phyloP scores from a whole-genome alignment of 2,888 invertebrate species.

The Chalcis sispes region DNA sequence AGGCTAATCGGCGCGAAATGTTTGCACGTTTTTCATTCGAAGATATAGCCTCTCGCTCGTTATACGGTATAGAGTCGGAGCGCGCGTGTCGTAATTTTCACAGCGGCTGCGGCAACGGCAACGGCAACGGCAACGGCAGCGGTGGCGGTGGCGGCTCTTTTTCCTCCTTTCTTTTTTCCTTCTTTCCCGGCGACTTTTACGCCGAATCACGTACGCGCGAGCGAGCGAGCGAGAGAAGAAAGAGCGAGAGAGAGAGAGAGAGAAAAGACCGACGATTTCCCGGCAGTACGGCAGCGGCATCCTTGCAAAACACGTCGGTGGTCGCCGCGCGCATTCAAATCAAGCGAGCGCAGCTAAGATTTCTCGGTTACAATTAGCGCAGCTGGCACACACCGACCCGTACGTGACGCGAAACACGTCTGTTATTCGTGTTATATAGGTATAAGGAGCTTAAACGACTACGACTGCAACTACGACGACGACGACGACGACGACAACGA shows the following conservation, averaged over 20 bases:
- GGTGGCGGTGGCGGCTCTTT: background rate
- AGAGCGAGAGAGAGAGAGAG: too few relatives aligned
- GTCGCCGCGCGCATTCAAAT: constrained; percentile 43
- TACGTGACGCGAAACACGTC: constrained; percentile 1
- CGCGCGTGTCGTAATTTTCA: constrained; percentile 33
- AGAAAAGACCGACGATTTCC: background rate
- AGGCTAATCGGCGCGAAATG: constrained; percentile 25
- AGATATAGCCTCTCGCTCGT: background rate
- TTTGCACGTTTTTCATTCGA: constrained; percentile 15
- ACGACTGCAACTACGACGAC: too few relatives aligned
- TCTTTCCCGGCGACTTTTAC: background rate
- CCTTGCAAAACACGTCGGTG: constrained; percentile 16
- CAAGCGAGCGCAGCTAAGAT: background rate
- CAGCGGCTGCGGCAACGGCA: too few relatives aligned
- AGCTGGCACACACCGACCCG: constrained; percentile 1
- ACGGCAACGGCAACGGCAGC: too few relatives aligned
- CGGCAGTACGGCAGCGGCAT: background rate
- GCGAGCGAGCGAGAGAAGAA: too few relatives aligned
- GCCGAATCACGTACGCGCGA: too few relatives aligned
- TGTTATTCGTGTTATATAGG: constrained; percentile 1
- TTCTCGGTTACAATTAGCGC: constrained; percentile 45
- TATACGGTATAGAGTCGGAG: background rate
- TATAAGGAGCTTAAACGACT: too few relatives aligned
- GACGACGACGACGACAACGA: too few relatives aligned
- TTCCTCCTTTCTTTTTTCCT: background rate